Evolutionary conservation across 2,888 invertebrate genomes (phyloP), one percentile per base, ranked within the genome.

Genomic region (Eilema sororculum): DNA sequence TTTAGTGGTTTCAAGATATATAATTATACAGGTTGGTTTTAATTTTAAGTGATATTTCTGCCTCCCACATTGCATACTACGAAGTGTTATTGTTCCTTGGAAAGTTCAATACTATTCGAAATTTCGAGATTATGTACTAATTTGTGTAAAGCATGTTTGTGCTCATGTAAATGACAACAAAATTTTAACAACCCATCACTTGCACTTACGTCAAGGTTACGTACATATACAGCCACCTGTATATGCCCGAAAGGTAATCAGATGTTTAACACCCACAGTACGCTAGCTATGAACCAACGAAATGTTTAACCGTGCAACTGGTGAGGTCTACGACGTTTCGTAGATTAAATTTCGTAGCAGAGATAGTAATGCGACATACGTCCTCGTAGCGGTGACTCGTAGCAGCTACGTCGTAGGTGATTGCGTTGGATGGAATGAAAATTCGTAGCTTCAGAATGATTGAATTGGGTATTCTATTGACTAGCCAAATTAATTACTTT

Each of bases 381-480:
- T 13, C 64, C 52, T 9, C 65, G 59, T 65, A 69, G 69, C 20
- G 20, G n/a, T 28, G 57, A n/a, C 3, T 3, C 41, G 68, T 56
- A 64, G 58, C 63, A 33, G 37, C 56, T 24, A 57, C 57, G 64
- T 52, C 64, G 66, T 68, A 68, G 41, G 63, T 10, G 24, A n/a
- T 46, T 52, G n/a, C n/a, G 6, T 57, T 41, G 22, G 62, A 57
- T 25, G 56, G 37, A 57, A 67, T 33, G 37, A 63, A 62, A 28
- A 22, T 33, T 24, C 62, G 67, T 67, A 67, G 67, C 67, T 24
- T 22, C 24, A 24, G 25, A 58, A 58, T 58, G 52, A 58, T 58
- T 58, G 22, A 13, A 58, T 58, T 58, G 16, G 24, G n/a, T n/a
- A n/a, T n/a, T n/a, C n/a, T n/a, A n/a, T n/a, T n/a, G n/a, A n/a